Evolutionary conservation across 2,888 invertebrate genomes (phyloP).

Genomic region (Spicauda simplicius): DNA sequence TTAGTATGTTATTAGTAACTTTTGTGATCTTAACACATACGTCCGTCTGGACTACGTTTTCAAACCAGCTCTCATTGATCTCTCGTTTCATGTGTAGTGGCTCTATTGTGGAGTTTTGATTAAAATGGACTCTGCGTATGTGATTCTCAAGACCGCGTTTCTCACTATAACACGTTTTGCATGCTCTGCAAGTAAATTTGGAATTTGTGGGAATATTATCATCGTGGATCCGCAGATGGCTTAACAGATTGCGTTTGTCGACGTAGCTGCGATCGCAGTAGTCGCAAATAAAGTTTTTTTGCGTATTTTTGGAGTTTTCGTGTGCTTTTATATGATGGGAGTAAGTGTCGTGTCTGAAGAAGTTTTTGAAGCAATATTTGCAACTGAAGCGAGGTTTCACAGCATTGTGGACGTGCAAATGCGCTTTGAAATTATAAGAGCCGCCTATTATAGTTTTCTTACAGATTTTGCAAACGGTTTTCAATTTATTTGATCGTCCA

Average conservation of each 20-base stretch:
- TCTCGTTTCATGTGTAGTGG: slow-evolving; percentile 49
- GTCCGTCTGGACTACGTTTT: slow-evolving; percentile 55
- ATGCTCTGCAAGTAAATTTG: slow-evolving; percentile 58
- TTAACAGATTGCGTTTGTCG: slow-evolving; percentile 60
- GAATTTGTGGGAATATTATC: slow-evolving; percentile 44
- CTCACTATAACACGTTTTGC: slow-evolving; percentile 59
- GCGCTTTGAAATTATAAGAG: slow-evolving; percentile 53
- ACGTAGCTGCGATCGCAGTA: slow-evolving; percentile 62
- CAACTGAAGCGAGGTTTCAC: slow-evolving; percentile 58
- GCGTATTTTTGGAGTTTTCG: background rate
- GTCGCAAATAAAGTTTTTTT: slow-evolving; percentile 58
- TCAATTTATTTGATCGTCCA: slow-evolving; percentile 20
- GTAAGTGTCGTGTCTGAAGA: slow-evolving; percentile 59
- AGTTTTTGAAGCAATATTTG: slow-evolving; percentile 56
- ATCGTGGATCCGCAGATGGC: slow-evolving; percentile 62
- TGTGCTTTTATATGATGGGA: slow-evolving; percentile 50
- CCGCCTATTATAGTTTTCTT: slow-evolving; percentile 52
- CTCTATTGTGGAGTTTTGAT: slow-evolving; percentile 47
- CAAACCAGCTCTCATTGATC: slow-evolving; percentile 69
- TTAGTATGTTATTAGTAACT: slow-evolving; percentile 60
- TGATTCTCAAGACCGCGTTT: slow-evolving; percentile 61
- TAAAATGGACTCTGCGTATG: slow-evolving; percentile 62
- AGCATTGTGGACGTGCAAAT: slow-evolving; percentile 59
- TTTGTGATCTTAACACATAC: slow-evolving; percentile 68
- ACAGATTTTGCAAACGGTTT: slow-evolving; percentile 55